A percentile compares a stretch with the other conserved stretches of the same genome.
Evolutionary conservation across 2,888 invertebrate species (phyloP).

Genomic region (Drosophila falleni): DNA sequence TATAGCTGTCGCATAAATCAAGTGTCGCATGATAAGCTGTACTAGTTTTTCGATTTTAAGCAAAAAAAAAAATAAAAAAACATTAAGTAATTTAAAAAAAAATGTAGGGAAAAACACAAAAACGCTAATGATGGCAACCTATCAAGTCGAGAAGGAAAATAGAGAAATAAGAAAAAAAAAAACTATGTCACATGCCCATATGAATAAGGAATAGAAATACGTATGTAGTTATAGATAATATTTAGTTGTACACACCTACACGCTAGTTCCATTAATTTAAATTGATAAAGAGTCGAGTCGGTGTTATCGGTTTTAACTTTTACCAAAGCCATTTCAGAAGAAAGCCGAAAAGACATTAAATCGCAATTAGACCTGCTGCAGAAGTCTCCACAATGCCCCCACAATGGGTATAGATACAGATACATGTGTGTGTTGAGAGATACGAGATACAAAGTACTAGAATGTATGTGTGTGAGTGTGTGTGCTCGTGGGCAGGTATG

Average conservation of each 20-base stretch:
- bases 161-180: conserved; percentile 5
- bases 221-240: conserved; percentile 28
- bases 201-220: conserved; percentile 10
- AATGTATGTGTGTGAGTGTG: not conserved
- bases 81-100: conserved; percentile 43
- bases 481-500: conserved; percentile 18
- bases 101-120: conserved; percentile 36
- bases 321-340: conserved; percentile 59
- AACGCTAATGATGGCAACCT: conserved; percentile 57
- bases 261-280: conserved; percentile 63
- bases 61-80: conserved; percentile 11
- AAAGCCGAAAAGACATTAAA: conserved; percentile 77
- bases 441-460: conserved; percentile 12
- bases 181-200: conserved; percentile 9
- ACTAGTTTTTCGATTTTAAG: conserved; percentile 47
- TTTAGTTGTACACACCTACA: conserved; percentile 40
- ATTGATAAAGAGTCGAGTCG: conserved; percentile 18
- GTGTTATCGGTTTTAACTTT: conserved; percentile 62
- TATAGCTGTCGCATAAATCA: conserved; percentile 73
- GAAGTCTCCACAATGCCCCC: conserved; percentile 39
- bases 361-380: conserved; percentile 75
- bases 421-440: conserved; percentile 23
- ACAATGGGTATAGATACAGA: conserved; percentile 37
- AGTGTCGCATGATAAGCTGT: conserved; percentile 60
- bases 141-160: conserved; percentile 11